Evolutionary conservation across 2,113 vertebrate genomes (phyloP).

Genomic region (Triplophysa dalaica): DNA sequence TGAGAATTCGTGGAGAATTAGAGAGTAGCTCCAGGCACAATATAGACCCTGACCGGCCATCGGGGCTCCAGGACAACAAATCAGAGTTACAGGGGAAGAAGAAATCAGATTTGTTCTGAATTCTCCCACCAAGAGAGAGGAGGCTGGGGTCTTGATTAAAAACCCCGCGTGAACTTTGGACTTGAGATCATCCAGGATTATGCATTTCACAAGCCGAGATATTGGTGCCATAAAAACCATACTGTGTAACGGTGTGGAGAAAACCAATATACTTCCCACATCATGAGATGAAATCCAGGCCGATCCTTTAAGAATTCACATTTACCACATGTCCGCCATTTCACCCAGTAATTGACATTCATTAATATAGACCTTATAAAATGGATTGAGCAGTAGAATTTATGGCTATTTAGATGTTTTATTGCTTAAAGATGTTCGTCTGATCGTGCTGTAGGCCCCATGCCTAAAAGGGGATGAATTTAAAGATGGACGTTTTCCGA

Average conservation of each 20-base stretch:
- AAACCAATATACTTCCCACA: not conserved
- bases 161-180: constrained; percentile 47
- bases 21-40: constrained; percentile 32
- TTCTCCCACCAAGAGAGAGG: constrained; percentile 20
- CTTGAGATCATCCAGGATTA: constrained; percentile 28
- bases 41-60: constrained; percentile 46
- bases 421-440: too few species aligned
- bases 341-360: not conserved
- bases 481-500: too few species aligned
- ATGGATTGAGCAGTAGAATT: constrained; percentile 35
- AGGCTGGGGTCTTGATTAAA: constrained; percentile 56
- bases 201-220: constrained; percentile 7
- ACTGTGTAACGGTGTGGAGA: not conserved
- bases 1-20: constrained; percentile 61
- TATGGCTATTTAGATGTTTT: not conserved
- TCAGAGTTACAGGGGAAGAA: constrained; percentile 44
- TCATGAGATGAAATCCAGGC: constrained; percentile 24
- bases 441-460: too few species aligned
- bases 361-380: not conserved
- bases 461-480: too few species aligned
- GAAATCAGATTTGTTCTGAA: constrained; percentile 50
- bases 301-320: constrained; percentile 20
- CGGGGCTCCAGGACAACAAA: constrained; percentile 52
- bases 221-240: constrained; percentile 18
- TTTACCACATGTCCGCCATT: not conserved